Conservation (phyloP, 2,113 vertebrate genomes). For the Hymenochirus boettgeri region DNA sequence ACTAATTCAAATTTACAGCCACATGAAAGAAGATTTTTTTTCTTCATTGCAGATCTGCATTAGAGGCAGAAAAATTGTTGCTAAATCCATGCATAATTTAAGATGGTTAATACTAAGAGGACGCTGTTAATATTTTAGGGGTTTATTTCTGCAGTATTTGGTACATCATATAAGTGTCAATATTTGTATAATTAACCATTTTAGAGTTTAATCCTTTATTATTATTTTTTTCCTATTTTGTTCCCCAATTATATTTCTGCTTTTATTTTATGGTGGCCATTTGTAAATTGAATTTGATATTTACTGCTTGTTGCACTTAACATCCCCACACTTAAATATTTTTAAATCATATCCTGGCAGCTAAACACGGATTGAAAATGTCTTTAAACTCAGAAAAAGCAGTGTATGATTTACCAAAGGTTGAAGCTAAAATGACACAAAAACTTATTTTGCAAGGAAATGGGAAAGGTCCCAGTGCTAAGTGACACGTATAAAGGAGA, state of each 20-base stretch:
- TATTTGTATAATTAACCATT: not conserved
- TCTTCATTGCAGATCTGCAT: not conserved
- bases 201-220: not conserved
- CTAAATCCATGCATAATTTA: not conserved
- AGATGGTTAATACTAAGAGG: not conserved
- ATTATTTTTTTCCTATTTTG: not conserved
- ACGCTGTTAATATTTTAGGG: not conserved
- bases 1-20: not conserved
- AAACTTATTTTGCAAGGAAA: too few species aligned
- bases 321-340: not conserved
- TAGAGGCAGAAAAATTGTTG: not conserved
- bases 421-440: too few species aligned
- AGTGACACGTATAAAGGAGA: too few species aligned
- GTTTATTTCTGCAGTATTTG: not conserved
- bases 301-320: not conserved
- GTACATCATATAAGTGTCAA: not conserved
- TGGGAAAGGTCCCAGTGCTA: too few species aligned
- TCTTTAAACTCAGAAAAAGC: too few species aligned
- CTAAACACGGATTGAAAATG: too few species aligned
- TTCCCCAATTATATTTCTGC: not conserved
- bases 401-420: too few species aligned
- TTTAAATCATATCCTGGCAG: not conserved
- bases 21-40: not conserved
- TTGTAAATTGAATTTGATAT: conserved; percentile 2
- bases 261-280: not conserved